Base-by-base conservation (phyloP, 2,797 vertebrate species). In the Triplophysa bombifrons region DNA sequence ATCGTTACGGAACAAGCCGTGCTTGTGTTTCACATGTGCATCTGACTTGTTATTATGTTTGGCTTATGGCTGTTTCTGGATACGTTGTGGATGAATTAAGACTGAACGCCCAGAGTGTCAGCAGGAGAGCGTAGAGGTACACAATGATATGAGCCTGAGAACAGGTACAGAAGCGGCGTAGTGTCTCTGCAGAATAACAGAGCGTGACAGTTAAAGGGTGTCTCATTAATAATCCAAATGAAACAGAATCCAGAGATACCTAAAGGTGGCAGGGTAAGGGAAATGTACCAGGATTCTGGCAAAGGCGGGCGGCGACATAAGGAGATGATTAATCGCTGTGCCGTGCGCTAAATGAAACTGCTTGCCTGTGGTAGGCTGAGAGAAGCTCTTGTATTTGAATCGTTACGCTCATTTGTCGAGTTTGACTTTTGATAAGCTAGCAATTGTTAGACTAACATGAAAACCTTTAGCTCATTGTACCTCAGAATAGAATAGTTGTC, bases 161-260 rank as follows among this genome's bases (percentile, higher is more conserved):
- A 72, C 60, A 30, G 66, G 34, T 34, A 20, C 56, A 34, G 34
- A n/a, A n/a, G 58, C n/a, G 22, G 2, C 58, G 25, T n/a, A 19
- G 25, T 13, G n/a, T 75, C 55, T 61, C 16, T 3, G 44, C 68
- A 68, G 44, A 78, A 78, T 46, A 78, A 5, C 27, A 27, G 44
- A 70, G 75, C 75, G 58, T 77, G 75, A 61, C 75, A 61, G 66
- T 71, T 53, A 78, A 71, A 78, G 56, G 60, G 25, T 4, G 67
- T 71, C 56, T 78, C 67, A 71, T 78, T 78, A 78, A 78, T 78
- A 78, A 78, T 63, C 61, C 66, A 55, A 74, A 77, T 76, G 74
- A 67, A 65, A 38, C n/a, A 27, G n/a, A 56, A 81, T 27, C 64
- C 38, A 70, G n/a, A 81, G 48, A 72, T 56, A 80, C 60, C 67